phyloP scores from a whole-genome alignment of 1,140 invertebrate species.

The Ips nitidus region DNA sequence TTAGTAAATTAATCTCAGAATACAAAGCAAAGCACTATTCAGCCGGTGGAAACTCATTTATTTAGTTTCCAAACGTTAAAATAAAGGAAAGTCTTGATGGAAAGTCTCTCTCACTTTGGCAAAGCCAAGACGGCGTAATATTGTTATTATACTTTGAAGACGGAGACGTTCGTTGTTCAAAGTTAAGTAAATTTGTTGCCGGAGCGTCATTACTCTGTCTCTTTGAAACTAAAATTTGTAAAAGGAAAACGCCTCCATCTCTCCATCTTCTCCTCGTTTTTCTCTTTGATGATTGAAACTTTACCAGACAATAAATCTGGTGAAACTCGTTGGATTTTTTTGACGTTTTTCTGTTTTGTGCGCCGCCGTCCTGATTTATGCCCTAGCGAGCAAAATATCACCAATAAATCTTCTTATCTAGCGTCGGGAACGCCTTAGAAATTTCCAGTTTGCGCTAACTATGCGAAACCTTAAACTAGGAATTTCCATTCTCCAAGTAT shows the following conservation, averaged over 20 bases:
- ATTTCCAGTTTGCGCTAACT: slow-evolving; percentile 39
- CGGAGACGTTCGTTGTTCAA: slow-evolving; percentile 27
- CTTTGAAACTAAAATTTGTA: slow-evolving; percentile 9
- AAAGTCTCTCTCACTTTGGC: slow-evolving; percentile 22
- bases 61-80: slow-evolving; percentile 26
- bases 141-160: slow-evolving; percentile 31
- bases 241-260: no score
- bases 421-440: slow-evolving; percentile 25
- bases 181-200: slow-evolving; percentile 30
- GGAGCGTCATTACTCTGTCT: slow-evolving; percentile 21
- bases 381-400: slow-evolving; percentile 20
- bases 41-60: slow-evolving; percentile 26
- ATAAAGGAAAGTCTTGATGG: slow-evolving; percentile 25
- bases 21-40: slow-evolving; percentile 27
- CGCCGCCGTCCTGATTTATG: slow-evolving; percentile 17
- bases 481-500: slow-evolving; percentile 42
- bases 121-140: slow-evolving; percentile 24
- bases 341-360: slow-evolving; percentile 8
- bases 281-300: no score
- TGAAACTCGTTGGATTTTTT: not conserved
- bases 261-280: no score
- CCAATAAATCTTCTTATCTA: slow-evolving; percentile 35
- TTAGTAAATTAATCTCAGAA: slow-evolving; percentile 35
- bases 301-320: slow-evolving; percentile 3
- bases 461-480: slow-evolving; percentile 41